These are phyloP conservation scores for Chirona hameri DNA, from an alignment of 2,888 invertebrate species.

Conservation along the genomic window DNA sequence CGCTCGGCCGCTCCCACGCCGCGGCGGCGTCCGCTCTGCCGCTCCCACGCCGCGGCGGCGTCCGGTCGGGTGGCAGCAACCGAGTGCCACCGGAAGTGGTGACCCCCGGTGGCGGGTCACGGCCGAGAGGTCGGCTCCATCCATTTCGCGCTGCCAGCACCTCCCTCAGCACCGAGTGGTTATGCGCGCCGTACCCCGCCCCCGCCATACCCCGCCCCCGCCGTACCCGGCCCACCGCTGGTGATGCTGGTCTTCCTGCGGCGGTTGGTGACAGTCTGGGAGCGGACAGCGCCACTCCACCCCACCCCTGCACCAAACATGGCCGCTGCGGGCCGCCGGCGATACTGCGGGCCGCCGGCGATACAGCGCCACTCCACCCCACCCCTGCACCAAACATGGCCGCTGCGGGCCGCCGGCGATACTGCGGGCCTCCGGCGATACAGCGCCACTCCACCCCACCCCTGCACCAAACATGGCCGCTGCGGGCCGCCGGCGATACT, in stretches of 20 bases:
- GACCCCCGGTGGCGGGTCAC: constrained; percentile 4
- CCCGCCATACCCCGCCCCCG: no score
- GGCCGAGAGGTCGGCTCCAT: not conserved
- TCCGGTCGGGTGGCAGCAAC: constrained; percentile 12
- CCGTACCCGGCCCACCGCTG: no score
- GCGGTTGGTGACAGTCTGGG: not conserved
- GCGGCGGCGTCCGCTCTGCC: not conserved
- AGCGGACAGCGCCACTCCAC: not conserved
- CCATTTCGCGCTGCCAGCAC: not conserved
- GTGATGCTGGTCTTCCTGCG: constrained; percentile 9
- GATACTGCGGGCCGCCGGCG: no score
- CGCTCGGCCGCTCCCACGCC: not conserved
- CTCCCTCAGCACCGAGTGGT: not conserved
- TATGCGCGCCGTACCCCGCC: not conserved
- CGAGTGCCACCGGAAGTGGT: not conserved
- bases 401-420: no score
- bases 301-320: not conserved
- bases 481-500: no score
- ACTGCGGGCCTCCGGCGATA: no score
- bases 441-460: no score
- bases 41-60: not conserved
- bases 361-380: not conserved
- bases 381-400: not conserved
- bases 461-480: no score
- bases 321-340: no score